Conservation (phyloP, 1,140 invertebrate genomes). For the Scaptomyza pallida region DNA sequence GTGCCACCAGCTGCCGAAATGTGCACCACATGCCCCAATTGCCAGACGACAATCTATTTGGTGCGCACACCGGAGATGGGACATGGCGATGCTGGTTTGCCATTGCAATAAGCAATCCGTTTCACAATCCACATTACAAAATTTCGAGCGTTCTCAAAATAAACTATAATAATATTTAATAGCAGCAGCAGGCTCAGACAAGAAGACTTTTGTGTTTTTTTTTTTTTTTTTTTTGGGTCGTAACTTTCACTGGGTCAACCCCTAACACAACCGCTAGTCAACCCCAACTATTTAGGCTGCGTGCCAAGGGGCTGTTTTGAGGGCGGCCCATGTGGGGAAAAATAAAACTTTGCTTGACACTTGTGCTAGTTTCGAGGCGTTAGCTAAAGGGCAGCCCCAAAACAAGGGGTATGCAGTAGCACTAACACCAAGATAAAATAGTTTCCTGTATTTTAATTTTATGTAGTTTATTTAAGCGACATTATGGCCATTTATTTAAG, state of each 20-base stretch:
- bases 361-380: constrained; percentile 44
- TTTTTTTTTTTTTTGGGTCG: background rate
- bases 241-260: constrained; percentile 42
- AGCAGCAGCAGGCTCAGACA: background rate
- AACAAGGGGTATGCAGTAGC: constrained; percentile 19
- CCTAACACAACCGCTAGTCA: background rate
- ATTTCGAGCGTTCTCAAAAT: background rate
- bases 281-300: constrained; percentile 38
- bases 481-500: constrained; percentile 32
- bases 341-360: constrained; percentile 59
- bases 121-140: background rate
- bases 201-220: constrained; percentile 2
- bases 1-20: constrained; percentile 62
- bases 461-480: constrained; percentile 20
- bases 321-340: constrained; percentile 31
- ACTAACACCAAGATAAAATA: constrained; percentile 26
- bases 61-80: constrained; percentile 67
- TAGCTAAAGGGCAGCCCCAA: background rate
- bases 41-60: constrained; percentile 77
- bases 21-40: constrained; percentile 81
- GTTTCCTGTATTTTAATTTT: constrained; percentile 42
- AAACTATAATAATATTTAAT: background rate
- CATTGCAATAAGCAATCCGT: constrained; percentile 38
- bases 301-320: constrained; percentile 70
- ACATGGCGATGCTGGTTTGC: constrained; percentile 51